Evolutionary conservation across 2,888 invertebrate species (phyloP), one percentile per base, ranked within the genome.

Genomic region (Neoascia interrupta): DNA sequence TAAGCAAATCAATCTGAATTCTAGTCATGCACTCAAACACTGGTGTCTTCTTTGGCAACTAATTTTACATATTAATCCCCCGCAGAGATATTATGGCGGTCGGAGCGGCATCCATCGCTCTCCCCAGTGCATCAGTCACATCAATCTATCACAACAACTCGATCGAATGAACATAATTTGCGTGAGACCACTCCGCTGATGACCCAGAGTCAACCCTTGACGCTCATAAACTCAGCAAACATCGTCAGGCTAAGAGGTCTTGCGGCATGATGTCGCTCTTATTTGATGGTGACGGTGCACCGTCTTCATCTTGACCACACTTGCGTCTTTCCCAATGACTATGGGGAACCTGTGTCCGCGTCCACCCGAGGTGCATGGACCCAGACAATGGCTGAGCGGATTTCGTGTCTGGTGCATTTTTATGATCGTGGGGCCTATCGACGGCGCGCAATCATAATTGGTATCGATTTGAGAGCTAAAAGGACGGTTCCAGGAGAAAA

Each of bases 381-480:
- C 41, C 21, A 5, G 19, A 60, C 53, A 58, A 16, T 49, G 39
- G 23, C 13, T 1, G 43, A 41, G 63, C 58, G 39, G 5, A 15
- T 37, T 72, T 61, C 54, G 41, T 72, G 54, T 66, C 41, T 63
- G 28, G 28, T 11, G 16, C 21, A 64, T 36, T 66, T 70, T 79
- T 79, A 72, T 41, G 76, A 54, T 54, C 51, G 70, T 47, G 70
- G 37, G 63, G 64, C 56, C 60, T 66, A 54, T 66, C 60, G 60
- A 66, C 54, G 60, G 72, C 31, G 58, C 39, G 19, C 70, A 76
- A 64, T 70, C 72, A 68, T 73, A 79, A 79, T 79, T 79, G 79
- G 72, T 43, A 61, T 68, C 66, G 64, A 70, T 72, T 70, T 70
- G 37, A 58, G 31, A 58, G 41, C 16, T 37, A 47, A 6, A 39